Base-by-base conservation (phyloP, 2,888 invertebrate genomes). In the Lasioglossum villosulum region DNA sequence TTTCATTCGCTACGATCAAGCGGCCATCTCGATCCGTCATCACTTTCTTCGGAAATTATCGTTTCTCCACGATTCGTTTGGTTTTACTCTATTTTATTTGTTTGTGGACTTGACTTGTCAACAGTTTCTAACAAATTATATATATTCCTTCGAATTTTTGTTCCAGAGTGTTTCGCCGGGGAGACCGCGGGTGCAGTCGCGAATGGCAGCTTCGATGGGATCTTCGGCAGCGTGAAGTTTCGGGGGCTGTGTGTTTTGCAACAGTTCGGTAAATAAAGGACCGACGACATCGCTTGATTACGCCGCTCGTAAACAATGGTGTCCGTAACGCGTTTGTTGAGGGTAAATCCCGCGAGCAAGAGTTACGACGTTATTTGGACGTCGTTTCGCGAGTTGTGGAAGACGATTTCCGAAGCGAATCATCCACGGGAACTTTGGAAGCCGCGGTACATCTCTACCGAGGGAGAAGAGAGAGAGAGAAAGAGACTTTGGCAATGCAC, bases 401-500 rank as follows among this genome's bases (percentile, higher is more conserved):
- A 68, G 68, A 83, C 78, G 75, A 77, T 76, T 80, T 59, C 74
- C 77, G 73, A 80, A 84, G 75, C 75, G 83, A 73, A 84, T 84
- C 71, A 71, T 75, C 59, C 74, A 27, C 27, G 63, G 63, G 63
- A 77, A 81, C 77, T 77, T 78, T n/a, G 45, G 27, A 19, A 16
- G 23, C 77, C 72, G 77, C 14, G 66, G 84, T 70, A 79, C 73
- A 75, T 52, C 56, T 10, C 30, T n/a, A 48, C 48, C 34, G 5
- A 2, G 14, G 5, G 27, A 14, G 5, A 2, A 12, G n/a, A 10
- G 4, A 0, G 12, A 4, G 4, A 14, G 27, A 23, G 52, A 52
- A n/a, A 52, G 77, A 75, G 82, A 80, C 82, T 86, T 86, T 86
- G 86, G 79, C 86, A 86, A 86, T 79, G 82, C 79, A 48, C 59